These are phyloP conservation scores for Channa maculata DNA, from an alignment of 2,113 vertebrate genomes.

Conservation along the genomic window DNA sequence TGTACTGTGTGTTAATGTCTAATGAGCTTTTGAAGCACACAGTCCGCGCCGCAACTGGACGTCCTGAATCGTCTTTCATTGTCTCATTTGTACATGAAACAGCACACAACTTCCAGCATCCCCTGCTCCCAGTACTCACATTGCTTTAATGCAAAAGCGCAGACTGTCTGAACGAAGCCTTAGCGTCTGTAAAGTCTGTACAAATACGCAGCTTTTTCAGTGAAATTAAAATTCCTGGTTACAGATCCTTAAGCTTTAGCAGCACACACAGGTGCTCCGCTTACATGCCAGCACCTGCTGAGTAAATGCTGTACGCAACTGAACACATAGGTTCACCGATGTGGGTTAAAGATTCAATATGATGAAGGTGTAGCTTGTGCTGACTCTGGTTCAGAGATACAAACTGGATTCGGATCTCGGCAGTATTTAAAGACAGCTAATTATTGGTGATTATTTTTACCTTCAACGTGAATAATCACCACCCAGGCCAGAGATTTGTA, in stretches of 20 bases:
- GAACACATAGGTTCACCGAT: not conserved
- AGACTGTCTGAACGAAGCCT: too few relatives aligned
- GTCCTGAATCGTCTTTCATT: too few relatives aligned
- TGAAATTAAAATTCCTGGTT: not conserved
- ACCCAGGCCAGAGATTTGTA: constrained; percentile 70
- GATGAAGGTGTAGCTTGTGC: constrained; percentile 22
- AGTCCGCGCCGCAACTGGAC: too few relatives aligned
- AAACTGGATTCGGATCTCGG: constrained; percentile 36
- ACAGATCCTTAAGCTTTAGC: not conserved
- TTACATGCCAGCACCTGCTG: not conserved
- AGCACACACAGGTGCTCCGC: not conserved
- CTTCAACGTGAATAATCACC: constrained; percentile 78
- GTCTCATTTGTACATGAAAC: too few relatives aligned
- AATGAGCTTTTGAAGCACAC: too few relatives aligned
- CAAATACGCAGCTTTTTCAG: not conserved
- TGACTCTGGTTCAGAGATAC: constrained; percentile 36
- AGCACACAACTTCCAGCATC: too few relatives aligned
- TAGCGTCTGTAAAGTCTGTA: not conserved
- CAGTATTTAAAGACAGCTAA: constrained; percentile 61
- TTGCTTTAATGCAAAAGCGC: too few relatives aligned
- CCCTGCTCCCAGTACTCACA: too few relatives aligned
- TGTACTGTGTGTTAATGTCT: too few relatives aligned
- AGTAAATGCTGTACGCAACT: not conserved
- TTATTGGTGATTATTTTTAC: constrained; percentile 76
- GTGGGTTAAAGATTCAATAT: not conserved